Base-by-base conservation (phyloP, 2,113 vertebrate genomes). In the Rostratula benghalensis region DNA sequence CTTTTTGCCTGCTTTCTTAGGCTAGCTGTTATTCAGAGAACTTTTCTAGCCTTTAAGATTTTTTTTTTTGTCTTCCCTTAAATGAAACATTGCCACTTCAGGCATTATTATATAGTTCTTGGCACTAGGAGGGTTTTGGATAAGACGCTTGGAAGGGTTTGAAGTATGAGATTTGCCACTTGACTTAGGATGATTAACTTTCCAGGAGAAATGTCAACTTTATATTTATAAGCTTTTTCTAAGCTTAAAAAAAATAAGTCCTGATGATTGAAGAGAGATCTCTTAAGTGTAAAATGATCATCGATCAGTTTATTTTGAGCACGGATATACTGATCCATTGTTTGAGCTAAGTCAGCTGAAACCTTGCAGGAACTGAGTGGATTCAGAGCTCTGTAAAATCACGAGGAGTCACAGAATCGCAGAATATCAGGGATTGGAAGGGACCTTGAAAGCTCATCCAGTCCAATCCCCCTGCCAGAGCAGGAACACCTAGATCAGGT, bases 301-400 rank as follows among this genome's bases (percentile, higher is more conserved):
- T 70, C 56, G 39, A 71, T 83, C 28, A 90, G n/a, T 83, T 75
- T 80, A 67, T 78, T 23, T 67, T 74, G 54, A 53, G 61, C 28
- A 33, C 9, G 45, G 57, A 68, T 80, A 39, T 96, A 79, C 39
- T 75, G 39, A 43, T 77, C 7, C 18, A 17, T 78, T 88, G 60
- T 91, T 88, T 79, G 50, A 71, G n/a, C 21, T 51, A 70, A 92
- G 48, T 94, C 69, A 82, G 21, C 33, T 76, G 83, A 96, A 96
- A 86, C 54, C 31, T 37, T 73, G 5, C 3, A 18, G 79, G 86
- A 90, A 51, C 25, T 17, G 54, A 46, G 50, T 60, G 53, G 33
- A 27, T 76, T 71, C 37, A 30, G 88, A 59, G 46, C 33, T 86
- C 19, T 90, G 19, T 60, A 51, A 80, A 85, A 86, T 63, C 3